phyloP scores from a whole-genome alignment of 2,113 vertebrate genomes.

The Rafetus swinhoei region DNA sequence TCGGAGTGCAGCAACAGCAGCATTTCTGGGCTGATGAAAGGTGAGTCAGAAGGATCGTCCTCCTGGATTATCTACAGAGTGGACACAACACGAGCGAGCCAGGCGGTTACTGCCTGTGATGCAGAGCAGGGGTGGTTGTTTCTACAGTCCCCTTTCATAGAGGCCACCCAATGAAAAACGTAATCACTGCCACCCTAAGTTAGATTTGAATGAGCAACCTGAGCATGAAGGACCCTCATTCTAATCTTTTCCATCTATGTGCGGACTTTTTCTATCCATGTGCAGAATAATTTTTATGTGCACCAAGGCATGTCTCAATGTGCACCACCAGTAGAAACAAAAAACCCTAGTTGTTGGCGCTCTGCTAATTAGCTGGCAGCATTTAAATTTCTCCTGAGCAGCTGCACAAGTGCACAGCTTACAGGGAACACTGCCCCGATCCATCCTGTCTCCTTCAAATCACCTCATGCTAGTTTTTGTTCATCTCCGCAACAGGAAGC shows the following conservation, averaged over 20 bases:
- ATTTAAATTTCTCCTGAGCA: too few relatives aligned
- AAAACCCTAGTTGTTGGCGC: too few relatives aligned
- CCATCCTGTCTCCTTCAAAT: neutral
- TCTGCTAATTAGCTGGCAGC: too few relatives aligned
- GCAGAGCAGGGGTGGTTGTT: neutral
- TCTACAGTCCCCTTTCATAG: neutral
- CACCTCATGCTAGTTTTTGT: neutral
- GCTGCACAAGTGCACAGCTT: too few relatives aligned
- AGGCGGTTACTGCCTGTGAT: neutral
- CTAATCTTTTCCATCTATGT: too few relatives aligned
- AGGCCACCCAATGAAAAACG: too few relatives aligned
- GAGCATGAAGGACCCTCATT: neutral
- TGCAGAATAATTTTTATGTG: too few relatives aligned
- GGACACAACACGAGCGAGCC: neutral
- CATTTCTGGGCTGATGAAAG: constrained; percentile 81
- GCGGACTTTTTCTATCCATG: too few relatives aligned
- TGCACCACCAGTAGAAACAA: too few relatives aligned
- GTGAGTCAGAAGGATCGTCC: constrained; percentile 66
- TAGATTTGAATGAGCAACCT: neutral
- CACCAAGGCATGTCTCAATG: too few relatives aligned
- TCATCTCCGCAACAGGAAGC: neutral
- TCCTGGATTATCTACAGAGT: constrained; percentile 70
- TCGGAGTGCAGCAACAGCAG: constrained; percentile 82
- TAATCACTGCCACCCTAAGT: neutral
- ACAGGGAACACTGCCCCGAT: neutral